Evolutionary conservation across 2,888 invertebrate species (phyloP).

Genomic region (Papilio elwesi): DNA sequence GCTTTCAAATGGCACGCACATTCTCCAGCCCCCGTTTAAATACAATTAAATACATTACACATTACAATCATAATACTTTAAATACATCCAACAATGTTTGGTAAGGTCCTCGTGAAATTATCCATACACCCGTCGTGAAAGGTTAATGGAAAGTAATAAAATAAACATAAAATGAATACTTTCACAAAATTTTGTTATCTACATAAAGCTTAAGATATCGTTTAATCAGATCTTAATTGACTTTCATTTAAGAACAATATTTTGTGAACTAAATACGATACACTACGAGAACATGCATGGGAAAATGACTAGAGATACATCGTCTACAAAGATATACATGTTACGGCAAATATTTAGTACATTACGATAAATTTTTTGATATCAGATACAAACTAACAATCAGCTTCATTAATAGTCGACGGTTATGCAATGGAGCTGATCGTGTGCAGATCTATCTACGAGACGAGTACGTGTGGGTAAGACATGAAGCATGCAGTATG

Average conservation of each 20-base stretch:
- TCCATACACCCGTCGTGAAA: slow-evolving; percentile 36
- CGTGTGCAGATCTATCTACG: slow-evolving; percentile 35
- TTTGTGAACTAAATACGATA: slow-evolving; percentile 23
- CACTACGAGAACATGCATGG: slow-evolving; percentile 36
- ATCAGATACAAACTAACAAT: slow-evolving; percentile 12
- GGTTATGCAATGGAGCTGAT: slow-evolving; percentile 27
- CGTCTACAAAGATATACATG: slow-evolving; percentile 27
- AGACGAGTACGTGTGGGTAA: slow-evolving; percentile 34
- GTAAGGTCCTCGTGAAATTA: slow-evolving; percentile 35
- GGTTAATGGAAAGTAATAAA: slow-evolving; percentile 37
- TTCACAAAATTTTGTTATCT: slow-evolving; percentile 38
- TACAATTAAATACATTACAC: slow-evolving; percentile 43
- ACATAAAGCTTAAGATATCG: slow-evolving; percentile 3
- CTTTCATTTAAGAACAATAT: slow-evolving; percentile 27
- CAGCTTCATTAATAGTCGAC: slow-evolving; percentile 10
- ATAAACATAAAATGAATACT: slow-evolving; percentile 35
- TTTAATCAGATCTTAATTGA: slow-evolving; percentile 5
- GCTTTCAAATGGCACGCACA: slow-evolving; percentile 56
- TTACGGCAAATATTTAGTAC: slow-evolving; percentile 18
- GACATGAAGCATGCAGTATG: slow-evolving; percentile 31
- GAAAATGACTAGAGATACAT: slow-evolving; percentile 27
- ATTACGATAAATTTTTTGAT: slow-evolving; percentile 18
- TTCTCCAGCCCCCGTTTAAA: background rate
- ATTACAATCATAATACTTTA: slow-evolving; percentile 40
- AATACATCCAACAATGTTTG: slow-evolving; percentile 41